phyloP scores from a whole-genome alignment of 2,113 vertebrate species.

The Balaeniceps rex region DNA sequence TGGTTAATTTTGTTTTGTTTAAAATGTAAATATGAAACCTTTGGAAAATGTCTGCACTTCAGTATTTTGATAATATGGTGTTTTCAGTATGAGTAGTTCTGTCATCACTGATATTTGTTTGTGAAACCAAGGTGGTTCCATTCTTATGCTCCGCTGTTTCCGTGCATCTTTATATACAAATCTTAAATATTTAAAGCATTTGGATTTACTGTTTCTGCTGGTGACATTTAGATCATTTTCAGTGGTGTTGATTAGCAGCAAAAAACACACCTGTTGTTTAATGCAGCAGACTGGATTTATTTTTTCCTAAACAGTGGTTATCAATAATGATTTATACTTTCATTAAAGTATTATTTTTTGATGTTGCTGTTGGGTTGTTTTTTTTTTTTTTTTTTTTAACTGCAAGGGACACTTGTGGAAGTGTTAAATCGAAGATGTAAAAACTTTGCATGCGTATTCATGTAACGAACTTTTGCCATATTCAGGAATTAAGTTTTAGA shows the following conservation, averaged over 20 bases:
- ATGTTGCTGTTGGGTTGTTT: not conserved
- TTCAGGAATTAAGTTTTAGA: not conserved
- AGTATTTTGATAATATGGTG: not conserved
- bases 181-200: not conserved
- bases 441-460: not conserved
- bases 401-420: not conserved
- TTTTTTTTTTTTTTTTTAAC: not conserved
- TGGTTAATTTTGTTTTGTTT: not conserved
- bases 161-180: not conserved
- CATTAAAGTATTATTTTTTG: not conserved
- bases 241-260: not conserved
- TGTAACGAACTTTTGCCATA: not conserved
- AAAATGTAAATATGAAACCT: not conserved
- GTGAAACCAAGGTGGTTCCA: not conserved
- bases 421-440: not conserved
- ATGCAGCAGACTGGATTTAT: not conserved
- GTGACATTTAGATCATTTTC: not conserved
- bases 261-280: not conserved
- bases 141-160: not conserved
- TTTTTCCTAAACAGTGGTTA: not conserved
- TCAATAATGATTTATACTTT: not conserved
- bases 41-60: not conserved
- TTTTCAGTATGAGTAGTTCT: not conserved
- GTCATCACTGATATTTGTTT: not conserved
- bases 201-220: not conserved